Percentiles rank a stretch among this genome's conserved stretches.
phyloP scores from a whole-genome alignment of 2,113 vertebrate species.

The Synchiropus splendidus region DNA sequence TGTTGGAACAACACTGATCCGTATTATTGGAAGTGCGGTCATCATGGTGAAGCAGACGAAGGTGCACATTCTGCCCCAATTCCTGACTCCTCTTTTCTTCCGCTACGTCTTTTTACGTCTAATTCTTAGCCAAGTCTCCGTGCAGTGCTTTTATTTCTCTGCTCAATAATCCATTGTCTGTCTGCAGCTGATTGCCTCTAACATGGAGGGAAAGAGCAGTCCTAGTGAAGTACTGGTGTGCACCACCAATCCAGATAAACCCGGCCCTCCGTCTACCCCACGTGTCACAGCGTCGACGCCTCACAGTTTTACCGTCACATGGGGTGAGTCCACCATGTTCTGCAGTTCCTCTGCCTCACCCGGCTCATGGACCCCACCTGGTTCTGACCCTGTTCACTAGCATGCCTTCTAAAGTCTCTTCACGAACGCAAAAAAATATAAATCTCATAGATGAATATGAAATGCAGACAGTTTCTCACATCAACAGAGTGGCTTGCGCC shows the following conservation, averaged over 20 bases:
- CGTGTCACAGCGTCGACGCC: conserved; percentile 70
- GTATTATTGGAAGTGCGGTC: too few relatives aligned
- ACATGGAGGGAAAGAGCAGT: conserved; percentile 86
- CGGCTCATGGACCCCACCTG: too few relatives aligned
- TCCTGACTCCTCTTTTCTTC: too few relatives aligned
- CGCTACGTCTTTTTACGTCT: too few relatives aligned
- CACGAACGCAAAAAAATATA: background rate
- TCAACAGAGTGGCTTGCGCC: too few relatives aligned
- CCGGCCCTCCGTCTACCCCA: conserved; percentile 82
- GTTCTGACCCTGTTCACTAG: too few relatives aligned
- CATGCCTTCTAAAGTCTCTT: background rate
- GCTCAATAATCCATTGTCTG: too few relatives aligned
- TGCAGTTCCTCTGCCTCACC: background rate
- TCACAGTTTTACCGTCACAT: conserved; percentile 82
- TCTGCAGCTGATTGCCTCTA: conserved; percentile 83
- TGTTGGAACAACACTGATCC: too few relatives aligned
- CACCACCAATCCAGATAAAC: conserved; percentile 90
- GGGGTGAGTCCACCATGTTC: conserved; percentile 73
- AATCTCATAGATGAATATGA: background rate
- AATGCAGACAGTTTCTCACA: background rate
- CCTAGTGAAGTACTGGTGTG: conserved; percentile 92
- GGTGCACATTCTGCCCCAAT: too few relatives aligned
- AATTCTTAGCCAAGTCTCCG: too few relatives aligned
- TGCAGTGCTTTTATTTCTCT: too few relatives aligned
- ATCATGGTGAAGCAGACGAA: too few relatives aligned